phyloP scores from a whole-genome alignment of 1,140 invertebrate genomes.

The Grapholita molesta region DNA sequence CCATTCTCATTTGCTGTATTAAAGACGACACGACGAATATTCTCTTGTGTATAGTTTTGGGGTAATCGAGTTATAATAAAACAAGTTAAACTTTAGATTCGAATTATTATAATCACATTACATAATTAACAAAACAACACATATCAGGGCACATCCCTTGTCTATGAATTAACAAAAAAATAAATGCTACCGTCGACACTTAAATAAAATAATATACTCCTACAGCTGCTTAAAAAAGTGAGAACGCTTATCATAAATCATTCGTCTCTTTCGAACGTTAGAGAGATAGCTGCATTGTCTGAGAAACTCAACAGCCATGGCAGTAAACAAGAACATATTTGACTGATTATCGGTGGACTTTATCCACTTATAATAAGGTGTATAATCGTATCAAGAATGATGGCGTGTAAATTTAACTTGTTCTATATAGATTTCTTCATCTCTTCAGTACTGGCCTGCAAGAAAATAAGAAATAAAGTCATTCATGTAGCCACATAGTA shows the following conservation, averaged over 20 bases:
- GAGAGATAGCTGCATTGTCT: not conserved
- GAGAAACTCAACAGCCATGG: not conserved
- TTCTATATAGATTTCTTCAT: constrained; percentile 39
- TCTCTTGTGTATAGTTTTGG: too few relatives aligned
- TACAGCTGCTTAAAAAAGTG: not conserved
- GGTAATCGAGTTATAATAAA: not conserved
- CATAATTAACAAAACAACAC: not conserved
- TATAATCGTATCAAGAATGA: too few relatives aligned
- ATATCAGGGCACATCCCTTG: not conserved
- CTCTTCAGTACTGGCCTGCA: constrained; percentile 48
- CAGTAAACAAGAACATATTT: not conserved
- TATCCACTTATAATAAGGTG: too few relatives aligned
- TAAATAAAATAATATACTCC: not conserved
- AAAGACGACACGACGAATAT: too few relatives aligned
- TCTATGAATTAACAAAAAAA: not conserved
- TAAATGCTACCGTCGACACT: not conserved
- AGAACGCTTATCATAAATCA: not conserved
- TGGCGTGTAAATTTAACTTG: not conserved
- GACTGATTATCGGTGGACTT: not conserved
- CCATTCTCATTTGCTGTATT: too few relatives aligned
- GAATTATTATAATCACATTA: not conserved
- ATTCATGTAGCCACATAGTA: not conserved
- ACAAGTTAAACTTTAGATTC: not conserved
- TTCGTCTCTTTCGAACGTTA: not conserved
- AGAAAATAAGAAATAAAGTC: constrained; percentile 24